phyloP scores from a whole-genome alignment of 2,888 invertebrate species.

The Andrena fulva region DNA sequence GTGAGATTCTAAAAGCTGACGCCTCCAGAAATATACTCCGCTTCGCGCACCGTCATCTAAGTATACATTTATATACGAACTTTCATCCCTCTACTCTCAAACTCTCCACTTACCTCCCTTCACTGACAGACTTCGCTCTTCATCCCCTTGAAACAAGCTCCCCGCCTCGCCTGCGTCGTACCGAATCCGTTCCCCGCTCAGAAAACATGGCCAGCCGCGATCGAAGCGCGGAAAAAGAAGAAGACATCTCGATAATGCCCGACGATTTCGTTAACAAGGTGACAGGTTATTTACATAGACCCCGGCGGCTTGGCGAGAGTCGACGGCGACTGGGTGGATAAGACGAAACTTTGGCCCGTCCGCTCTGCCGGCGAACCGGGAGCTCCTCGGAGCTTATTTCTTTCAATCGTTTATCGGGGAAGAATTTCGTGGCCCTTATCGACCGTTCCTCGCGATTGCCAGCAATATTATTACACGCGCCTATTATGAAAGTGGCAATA shows the following conservation, averaged over 20 bases:
- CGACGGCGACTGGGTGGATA: constrained; percentile 7
- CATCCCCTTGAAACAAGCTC: not conserved
- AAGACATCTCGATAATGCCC: not conserved
- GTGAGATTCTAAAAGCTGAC: not conserved
- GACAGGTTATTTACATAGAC: constrained; percentile 32
- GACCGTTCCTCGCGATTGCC: constrained; percentile 10
- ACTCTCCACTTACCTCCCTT: not conserved
- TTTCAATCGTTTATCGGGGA: not conserved
- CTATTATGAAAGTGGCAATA: constrained; percentile 35
- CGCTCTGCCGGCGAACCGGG: not conserved
- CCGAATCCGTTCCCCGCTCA: not conserved
- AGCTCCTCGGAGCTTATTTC: not conserved
- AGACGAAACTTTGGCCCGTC: not conserved
- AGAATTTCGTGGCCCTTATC: constrained; percentile 37
- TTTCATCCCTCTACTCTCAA: not conserved
- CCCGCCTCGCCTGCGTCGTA: not conserved
- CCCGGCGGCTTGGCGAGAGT: not conserved
- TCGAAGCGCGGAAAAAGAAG: not conserved
- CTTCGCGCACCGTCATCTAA: too few relatives aligned
- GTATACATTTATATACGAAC: not conserved
- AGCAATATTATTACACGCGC: constrained; percentile 19
- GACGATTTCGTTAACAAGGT: constrained; percentile 16
- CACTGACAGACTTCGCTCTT: not conserved
- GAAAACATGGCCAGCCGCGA: too few relatives aligned
- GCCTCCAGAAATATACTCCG: too few relatives aligned